A percentile compares a stretch with the other conserved stretches of the same genome.
Conservation (phyloP, 2,797 vertebrate species). For the Odontamblyopus lacepedii region DNA sequence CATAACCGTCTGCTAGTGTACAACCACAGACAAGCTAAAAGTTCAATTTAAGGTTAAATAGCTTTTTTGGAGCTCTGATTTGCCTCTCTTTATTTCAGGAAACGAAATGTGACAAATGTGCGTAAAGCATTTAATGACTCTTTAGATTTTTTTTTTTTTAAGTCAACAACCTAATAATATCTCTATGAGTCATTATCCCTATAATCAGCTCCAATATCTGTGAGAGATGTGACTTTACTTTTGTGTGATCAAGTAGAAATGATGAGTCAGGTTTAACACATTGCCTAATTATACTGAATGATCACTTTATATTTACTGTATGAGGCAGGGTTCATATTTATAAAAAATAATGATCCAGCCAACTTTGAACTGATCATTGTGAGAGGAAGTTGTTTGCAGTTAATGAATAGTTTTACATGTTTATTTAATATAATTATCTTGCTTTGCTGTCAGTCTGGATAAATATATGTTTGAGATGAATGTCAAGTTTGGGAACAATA, state of each 20-base stretch:
- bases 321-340: neutral
- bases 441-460: neutral
- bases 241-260: neutral
- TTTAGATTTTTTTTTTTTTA: neutral
- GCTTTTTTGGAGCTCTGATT: neutral
- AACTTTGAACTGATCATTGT: neutral
- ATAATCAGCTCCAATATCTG: neutral
- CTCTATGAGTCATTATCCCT: neutral
- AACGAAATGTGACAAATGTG: slow-evolving; percentile 5
- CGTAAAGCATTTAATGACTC: neutral
- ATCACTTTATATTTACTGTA: neutral
- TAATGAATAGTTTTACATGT: neutral
- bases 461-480: too few relatives aligned
- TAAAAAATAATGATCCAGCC: neutral
- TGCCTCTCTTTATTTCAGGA: neutral
- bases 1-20: neutral
- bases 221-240: neutral
- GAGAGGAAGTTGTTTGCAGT: neutral
- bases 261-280: slow-evolving; percentile 4
- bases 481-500: too few relatives aligned
- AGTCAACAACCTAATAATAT: slow-evolving; percentile 10
- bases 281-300: neutral
- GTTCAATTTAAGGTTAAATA: neutral
- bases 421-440: neutral
- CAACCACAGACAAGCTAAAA: neutral